These are phyloP conservation scores for Boleophthalmus pectinirostris DNA, from an alignment of 2,113 vertebrate species.

Conservation along the genomic window DNA sequence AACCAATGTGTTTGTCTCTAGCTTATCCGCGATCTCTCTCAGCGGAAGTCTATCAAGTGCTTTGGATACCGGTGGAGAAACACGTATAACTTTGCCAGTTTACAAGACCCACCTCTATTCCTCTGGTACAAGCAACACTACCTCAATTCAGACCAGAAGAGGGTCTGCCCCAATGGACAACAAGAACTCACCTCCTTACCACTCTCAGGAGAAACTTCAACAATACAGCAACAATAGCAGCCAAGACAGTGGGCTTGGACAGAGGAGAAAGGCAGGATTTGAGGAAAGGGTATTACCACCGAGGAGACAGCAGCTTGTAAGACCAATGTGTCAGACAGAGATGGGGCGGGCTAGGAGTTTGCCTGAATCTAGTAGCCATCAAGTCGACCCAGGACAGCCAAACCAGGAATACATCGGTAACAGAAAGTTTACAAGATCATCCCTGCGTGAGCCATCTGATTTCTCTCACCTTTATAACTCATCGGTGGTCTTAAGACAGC, in stretches of 20 bases:
- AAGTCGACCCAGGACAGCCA: slow-evolving; percentile 27
- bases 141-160: slow-evolving; percentile 64
- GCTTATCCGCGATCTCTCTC: slow-evolving; percentile 66
- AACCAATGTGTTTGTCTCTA: slow-evolving; percentile 76
- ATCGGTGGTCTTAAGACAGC: slow-evolving; percentile 20
- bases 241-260: slow-evolving; percentile 54
- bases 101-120: slow-evolving; percentile 43
- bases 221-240: slow-evolving; percentile 18
- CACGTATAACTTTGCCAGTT: slow-evolving; percentile 46
- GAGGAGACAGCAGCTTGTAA: slow-evolving; percentile 74
- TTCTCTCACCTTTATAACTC: slow-evolving; percentile 63
- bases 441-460: slow-evolving; percentile 69
- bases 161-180: slow-evolving; percentile 59
- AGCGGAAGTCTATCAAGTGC: slow-evolving; percentile 73
- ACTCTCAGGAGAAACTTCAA: slow-evolving; percentile 48
- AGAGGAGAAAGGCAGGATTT: slow-evolving; percentile 70
- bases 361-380: slow-evolving; percentile 35
- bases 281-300: slow-evolving; percentile 70
- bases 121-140: slow-evolving; percentile 52
- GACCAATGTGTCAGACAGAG: slow-evolving; percentile 75
- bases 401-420: slow-evolving; percentile 48
- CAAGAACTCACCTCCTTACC: slow-evolving; percentile 58
- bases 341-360: slow-evolving; percentile 52
- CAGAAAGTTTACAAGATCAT: slow-evolving; percentile 52
- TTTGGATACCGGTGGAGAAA: slow-evolving; percentile 60